Conservation (phyloP, 2,797 vertebrate genomes). For the Gephyroberyx darwinii region DNA sequence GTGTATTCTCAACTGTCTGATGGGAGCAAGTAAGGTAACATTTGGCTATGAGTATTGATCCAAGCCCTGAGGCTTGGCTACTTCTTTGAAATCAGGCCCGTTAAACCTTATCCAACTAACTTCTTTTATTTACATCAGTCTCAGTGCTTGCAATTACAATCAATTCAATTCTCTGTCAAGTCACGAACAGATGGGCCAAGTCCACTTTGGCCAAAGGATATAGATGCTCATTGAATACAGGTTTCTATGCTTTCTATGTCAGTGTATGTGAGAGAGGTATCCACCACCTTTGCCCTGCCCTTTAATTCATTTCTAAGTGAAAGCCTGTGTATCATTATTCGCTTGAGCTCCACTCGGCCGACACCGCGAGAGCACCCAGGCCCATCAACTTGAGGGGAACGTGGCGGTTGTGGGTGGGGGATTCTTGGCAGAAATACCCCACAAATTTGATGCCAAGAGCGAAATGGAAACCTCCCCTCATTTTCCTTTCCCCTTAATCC, state of each 20-base stretch:
- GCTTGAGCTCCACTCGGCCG: conserved; percentile 74
- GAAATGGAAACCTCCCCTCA: conserved; percentile 87
- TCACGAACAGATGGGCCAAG: neutral
- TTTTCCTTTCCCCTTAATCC: conserved; percentile 87
- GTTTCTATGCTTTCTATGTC: conserved; percentile 48
- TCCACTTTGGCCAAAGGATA: conserved; percentile 19
- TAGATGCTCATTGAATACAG: conserved; percentile 24
- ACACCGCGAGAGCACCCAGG: conserved; percentile 68
- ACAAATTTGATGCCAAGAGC: conserved; percentile 84
- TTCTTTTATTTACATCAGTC: conserved; percentile 45
- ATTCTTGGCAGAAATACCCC: conserved; percentile 81
- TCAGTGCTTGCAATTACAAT: conserved; percentile 43
- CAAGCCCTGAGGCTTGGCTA: conserved; percentile 46
- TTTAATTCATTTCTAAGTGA: conserved; percentile 81
- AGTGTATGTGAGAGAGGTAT: conserved; percentile 49
- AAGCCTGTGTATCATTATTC: conserved; percentile 81
- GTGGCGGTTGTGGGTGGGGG: conserved; percentile 54
- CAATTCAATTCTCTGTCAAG: conserved; percentile 19
- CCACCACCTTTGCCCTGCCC: conserved; percentile 73
- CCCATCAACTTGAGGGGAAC: conserved; percentile 67
- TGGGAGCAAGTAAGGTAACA: conserved; percentile 57
- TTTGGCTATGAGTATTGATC: conserved; percentile 63
- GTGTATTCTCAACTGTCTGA: conserved; percentile 47
- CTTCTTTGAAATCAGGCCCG: conserved; percentile 53
- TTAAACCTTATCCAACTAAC: conserved; percentile 57